Evolutionary conservation across 2,888 invertebrate species (phyloP).

Genomic region (Habrosyne pyritoides): DNA sequence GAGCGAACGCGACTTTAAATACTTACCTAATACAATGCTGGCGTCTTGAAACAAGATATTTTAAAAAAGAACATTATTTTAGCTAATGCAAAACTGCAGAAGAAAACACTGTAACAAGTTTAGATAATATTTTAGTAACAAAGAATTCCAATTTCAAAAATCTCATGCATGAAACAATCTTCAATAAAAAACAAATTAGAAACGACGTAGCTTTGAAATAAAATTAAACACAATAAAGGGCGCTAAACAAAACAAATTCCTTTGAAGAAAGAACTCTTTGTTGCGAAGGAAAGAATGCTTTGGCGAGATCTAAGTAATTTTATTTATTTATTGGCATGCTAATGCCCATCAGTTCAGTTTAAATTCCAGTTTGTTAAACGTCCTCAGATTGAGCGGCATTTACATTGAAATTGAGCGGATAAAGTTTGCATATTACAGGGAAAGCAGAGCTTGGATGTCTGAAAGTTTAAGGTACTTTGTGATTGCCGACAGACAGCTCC

Average conservation of each 20-base stretch:
- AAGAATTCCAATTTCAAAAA: not conserved
- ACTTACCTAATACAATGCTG: not conserved
- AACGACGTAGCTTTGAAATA: not conserved
- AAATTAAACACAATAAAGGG: not conserved
- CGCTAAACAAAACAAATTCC: not conserved
- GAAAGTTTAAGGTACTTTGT: not conserved
- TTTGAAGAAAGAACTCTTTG: not conserved
- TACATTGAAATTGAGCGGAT: not conserved
- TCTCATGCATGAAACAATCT: not conserved
- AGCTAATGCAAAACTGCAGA: not conserved
- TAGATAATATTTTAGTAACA: no score
- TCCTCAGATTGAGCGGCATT: not conserved
- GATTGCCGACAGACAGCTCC: not conserved
- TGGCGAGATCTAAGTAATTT: not conserved
- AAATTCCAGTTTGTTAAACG: constrained; percentile 1
- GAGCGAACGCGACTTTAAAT: not conserved
- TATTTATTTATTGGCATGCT: not conserved
- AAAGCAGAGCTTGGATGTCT: not conserved
- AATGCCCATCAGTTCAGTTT: not conserved
- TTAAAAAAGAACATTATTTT: not conserved
- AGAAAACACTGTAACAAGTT: no score
- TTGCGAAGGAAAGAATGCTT: not conserved
- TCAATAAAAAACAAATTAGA: not conserved
- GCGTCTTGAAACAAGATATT: not conserved
- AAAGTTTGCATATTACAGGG: not conserved